phyloP scores from a whole-genome alignment of 2,888 invertebrate species.

The Iselma pallidipennis region DNA sequence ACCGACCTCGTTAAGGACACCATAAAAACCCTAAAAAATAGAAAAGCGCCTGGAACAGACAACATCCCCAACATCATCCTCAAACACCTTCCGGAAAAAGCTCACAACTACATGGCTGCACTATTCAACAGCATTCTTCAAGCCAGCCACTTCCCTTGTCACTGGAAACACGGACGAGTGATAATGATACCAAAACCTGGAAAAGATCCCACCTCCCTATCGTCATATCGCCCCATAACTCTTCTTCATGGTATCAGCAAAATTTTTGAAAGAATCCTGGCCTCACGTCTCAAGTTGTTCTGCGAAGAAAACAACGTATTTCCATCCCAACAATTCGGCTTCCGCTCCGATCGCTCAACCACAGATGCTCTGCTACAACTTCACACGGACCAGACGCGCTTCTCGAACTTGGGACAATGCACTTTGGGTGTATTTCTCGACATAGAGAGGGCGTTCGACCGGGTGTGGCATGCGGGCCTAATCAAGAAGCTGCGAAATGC shows the following conservation, averaged over 20 bases:
- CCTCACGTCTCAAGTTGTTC: not conserved
- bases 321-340: not conserved
- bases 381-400: not conserved
- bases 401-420: not conserved
- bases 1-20: too few species aligned
- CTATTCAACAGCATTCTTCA: not conserved
- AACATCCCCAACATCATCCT: not conserved
- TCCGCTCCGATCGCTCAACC: not conserved
- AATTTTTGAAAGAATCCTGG: not conserved
- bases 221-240: not conserved
- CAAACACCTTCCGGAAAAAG: not conserved
- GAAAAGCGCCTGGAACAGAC: not conserved
- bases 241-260: not conserved
- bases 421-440: not conserved
- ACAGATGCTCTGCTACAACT: not conserved
- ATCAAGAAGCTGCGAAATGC: not conserved
- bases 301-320: not conserved
- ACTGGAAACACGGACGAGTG: not conserved
- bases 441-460: not conserved
- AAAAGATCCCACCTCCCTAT: not conserved
- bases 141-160: not conserved
- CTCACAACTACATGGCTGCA: not conserved
- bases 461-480: not conserved
- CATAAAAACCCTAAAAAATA: too few species aligned
- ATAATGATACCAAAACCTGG: not conserved